phyloP scores from a whole-genome alignment of 2,113 vertebrate species.

The Oxygymnocypris stewartii region DNA sequence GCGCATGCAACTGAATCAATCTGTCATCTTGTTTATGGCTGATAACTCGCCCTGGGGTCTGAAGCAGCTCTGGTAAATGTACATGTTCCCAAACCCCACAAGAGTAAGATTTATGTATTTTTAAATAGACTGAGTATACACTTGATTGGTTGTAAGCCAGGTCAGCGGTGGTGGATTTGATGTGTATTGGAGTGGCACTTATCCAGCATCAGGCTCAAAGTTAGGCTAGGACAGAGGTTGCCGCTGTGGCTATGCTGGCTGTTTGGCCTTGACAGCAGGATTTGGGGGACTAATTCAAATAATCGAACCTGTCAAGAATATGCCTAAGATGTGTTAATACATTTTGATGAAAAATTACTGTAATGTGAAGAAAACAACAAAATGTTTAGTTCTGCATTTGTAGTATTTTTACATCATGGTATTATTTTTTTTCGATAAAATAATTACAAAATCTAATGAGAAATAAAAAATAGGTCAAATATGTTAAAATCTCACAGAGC shows the following conservation, averaged over 20 bases:
- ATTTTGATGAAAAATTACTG: not conserved
- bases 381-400: not conserved
- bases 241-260: not conserved
- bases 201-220: not conserved
- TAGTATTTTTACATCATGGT: not conserved
- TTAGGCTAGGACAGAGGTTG: not conserved
- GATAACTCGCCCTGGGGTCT: not conserved
- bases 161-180: not conserved
- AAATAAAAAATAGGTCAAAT: not conserved
- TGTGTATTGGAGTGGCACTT: slow-evolving; percentile 22
- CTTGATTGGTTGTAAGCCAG: slow-evolving; percentile 13
- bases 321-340: not conserved
- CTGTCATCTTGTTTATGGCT: slow-evolving; percentile 22
- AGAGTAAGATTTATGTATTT: slow-evolving; percentile 7
- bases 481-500: not conserved
- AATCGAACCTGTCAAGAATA: not conserved
- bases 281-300: not conserved
- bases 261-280: not conserved
- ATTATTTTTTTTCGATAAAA: not conserved
- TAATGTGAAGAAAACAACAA: no score
- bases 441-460: not conserved
- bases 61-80: not conserved
- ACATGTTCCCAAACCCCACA: not conserved
- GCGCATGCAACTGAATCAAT: not conserved
- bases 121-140: slow-evolving; percentile 3